Evolutionary conservation across 2,113 vertebrate genomes (phyloP), one percentile per base, ranked within the genome.

Genomic region (Capreolus pygargus): DNA sequence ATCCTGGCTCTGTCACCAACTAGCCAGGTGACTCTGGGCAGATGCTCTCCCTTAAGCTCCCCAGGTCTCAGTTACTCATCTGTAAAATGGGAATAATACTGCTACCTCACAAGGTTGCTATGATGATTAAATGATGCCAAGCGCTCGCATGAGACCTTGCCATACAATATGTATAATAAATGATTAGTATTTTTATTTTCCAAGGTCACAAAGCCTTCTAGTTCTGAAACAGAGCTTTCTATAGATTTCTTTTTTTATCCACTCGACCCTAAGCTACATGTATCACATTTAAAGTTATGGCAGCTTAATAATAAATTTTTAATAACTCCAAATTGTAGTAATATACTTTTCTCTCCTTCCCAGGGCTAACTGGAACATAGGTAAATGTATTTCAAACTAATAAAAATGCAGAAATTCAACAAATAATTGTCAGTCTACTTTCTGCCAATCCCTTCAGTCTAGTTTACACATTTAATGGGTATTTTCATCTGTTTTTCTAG

Each of bases 341-440:
- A 96, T 61, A 57, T 78, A 83, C 21, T 70, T 89, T 76, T 43
- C 58, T 83, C 2, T 89, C 79, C 55, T 96, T 82, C 47, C 57
- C 50, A 25, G 55, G 61, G 82, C 88, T 85, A 94, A 88, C 5
- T 61, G 76, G 81, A 89, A 87, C 81, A 94, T 50, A 82, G 45
- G 86, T 43, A 96, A 95, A 33, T 57, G 1, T 45, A 94, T 89
- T 88, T 94, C 55, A 89, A 97, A 91, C 88, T 57, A 74, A 93
- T 92, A 93, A 97, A 93, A 96, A 91, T n/a, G 45, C 39, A 86
- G 19, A 27, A 61, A 95, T 94, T 96, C 82, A 82, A 89, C 39
- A 86, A 81, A 74, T 60, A 95, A 70, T 15, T 19, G 60, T 43
- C 93, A 47, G 16, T 92, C 52, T 55, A 28, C 39, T 82, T 82